A percentile compares a stretch with the other conserved stretches of the same genome.
phyloP scores from a whole-genome alignment of 2,888 invertebrate genomes.

The Torymus tubicola region DNA sequence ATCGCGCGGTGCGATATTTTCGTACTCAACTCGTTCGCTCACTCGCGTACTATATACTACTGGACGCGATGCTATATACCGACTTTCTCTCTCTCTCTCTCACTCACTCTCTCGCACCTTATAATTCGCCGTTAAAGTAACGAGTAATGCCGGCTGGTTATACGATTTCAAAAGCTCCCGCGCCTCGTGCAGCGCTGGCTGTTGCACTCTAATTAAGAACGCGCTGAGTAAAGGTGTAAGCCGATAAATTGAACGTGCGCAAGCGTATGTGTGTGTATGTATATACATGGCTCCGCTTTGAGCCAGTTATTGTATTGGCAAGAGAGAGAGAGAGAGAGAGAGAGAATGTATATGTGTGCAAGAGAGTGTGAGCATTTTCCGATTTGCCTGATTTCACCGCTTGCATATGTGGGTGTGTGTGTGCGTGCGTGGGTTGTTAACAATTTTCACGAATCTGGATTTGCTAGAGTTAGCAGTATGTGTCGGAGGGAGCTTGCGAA shows the following conservation, averaged over 20 bases:
- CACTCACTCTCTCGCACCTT: constrained; percentile 19
- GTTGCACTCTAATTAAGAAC: constrained; percentile 48
- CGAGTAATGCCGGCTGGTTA: constrained; percentile 27
- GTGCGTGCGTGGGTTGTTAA: constrained; percentile 3
- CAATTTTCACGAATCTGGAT: constrained; percentile 22
- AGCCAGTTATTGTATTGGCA: constrained; percentile 23
- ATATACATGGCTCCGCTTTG: constrained; percentile 1
- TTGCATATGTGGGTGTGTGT: too few species aligned
- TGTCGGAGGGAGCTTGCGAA: too few species aligned
- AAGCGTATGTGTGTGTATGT: too few species aligned
- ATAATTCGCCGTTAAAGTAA: constrained; percentile 43
- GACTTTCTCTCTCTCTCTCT: too few species aligned
- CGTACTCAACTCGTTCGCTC: constrained; percentile 4
- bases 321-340: too few species aligned
- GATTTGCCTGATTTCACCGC: constrained; percentile 38
- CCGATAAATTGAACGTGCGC: constrained; percentile 47
- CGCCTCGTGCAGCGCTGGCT: neutral
- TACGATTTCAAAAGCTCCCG: constrained; percentile 33
- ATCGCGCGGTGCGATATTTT: constrained; percentile 47
- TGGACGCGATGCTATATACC: too few species aligned
- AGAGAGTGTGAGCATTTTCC: constrained; percentile 13
- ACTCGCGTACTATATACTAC: neutral
- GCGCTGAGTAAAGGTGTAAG: constrained; percentile 5
- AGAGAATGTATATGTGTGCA: too few species aligned
- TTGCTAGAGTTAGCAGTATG: neutral